Percentiles rank a stretch among this genome's conserved stretches.
Conservation (phyloP, 53 echinoderm and acorn worm species). For the Holothuria leucospilota region DNA sequence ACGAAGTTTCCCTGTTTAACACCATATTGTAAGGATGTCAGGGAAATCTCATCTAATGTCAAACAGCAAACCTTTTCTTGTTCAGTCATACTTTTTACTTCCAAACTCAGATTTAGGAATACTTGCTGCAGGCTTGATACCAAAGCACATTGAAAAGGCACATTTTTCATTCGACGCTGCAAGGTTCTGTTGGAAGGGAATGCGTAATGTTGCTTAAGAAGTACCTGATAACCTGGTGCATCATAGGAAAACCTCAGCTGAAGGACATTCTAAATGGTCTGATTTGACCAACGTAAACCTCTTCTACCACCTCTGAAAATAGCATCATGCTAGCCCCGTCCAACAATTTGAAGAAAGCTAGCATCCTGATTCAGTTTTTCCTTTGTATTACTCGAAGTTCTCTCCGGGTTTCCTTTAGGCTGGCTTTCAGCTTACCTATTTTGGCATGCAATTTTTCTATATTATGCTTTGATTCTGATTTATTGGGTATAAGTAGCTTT, state of each 20-base stretch:
- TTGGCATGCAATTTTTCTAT: no score
- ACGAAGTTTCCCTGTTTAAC: conserved; percentile 42
- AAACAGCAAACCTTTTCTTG: conserved; percentile 72
- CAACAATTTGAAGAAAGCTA: neutral
- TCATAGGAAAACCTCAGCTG: conserved; percentile 44
- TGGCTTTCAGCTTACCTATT: no score
- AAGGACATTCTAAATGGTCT: conserved; percentile 37
- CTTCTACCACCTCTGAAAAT: conserved; percentile 1
- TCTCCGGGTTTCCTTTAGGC: no score
- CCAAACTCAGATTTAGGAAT: conserved; percentile 58
- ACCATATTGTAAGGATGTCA: conserved; percentile 73
- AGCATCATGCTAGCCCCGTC: neutral
- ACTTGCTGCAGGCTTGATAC: conserved; percentile 50
- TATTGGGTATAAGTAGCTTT: no score
- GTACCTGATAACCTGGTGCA: conserved; percentile 53
- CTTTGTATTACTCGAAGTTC: no score
- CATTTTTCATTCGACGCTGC: conserved; percentile 36
- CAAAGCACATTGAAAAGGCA: conserved; percentile 55
- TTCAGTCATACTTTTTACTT: conserved; percentile 36
- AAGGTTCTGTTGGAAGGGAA: conserved; percentile 55
- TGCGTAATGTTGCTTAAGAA: conserved; percentile 35
- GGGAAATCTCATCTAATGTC: conserved; percentile 74
- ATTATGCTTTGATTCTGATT: no score
- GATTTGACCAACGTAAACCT: conserved; percentile 50
- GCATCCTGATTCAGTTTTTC: no score